Percentiles rank a stretch among this genome's conserved stretches.
These are phyloP conservation scores for Danio kyathit DNA, from an alignment of 2,797 vertebrate genomes.

Conservation along the genomic window DNA sequence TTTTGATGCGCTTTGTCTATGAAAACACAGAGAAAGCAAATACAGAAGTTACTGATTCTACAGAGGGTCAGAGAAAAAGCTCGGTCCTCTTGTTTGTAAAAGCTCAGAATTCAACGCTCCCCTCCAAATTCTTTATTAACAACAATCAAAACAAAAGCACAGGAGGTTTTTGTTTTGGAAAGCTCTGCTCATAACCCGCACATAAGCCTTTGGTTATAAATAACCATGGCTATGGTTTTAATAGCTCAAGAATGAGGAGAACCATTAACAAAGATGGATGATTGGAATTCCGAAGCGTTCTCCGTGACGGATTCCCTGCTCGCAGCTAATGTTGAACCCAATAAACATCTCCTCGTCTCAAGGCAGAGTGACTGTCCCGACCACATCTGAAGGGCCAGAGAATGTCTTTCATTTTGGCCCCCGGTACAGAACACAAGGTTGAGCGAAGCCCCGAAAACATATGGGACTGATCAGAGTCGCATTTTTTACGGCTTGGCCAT, in stretches of 20 bases:
- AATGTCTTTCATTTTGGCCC: conserved; percentile 60
- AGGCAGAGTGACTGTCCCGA: conserved; percentile 52
- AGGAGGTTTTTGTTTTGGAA: conserved; percentile 17
- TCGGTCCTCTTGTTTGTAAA: conserved; percentile 6
- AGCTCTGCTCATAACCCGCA: background rate
- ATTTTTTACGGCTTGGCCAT: conserved; percentile 62
- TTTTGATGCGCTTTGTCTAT: conserved; percentile 45
- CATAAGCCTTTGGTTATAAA: conserved; percentile 30
- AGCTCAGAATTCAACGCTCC: conserved; percentile 13
- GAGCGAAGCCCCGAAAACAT: conserved; percentile 55
- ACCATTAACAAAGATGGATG: conserved; percentile 50
- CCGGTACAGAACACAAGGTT: conserved; percentile 49
- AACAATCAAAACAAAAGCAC: conserved; percentile 37
- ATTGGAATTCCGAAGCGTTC: conserved; percentile 40
- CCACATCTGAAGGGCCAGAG: conserved; percentile 60
- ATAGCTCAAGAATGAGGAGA: conserved; percentile 36
- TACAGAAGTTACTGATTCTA: conserved; percentile 46
- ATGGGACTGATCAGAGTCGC: conserved; percentile 64
- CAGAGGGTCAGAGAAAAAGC: conserved; percentile 28
- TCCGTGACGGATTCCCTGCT: conserved; percentile 39
- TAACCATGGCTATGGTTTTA: conserved; percentile 40
- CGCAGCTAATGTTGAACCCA: conserved; percentile 41
- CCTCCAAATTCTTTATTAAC: conserved; percentile 37
- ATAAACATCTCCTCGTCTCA: conserved; percentile 49
- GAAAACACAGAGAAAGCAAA: conserved; percentile 42